Conservation (phyloP, 2,888 invertebrate species). For the Lobophora halterata region DNA sequence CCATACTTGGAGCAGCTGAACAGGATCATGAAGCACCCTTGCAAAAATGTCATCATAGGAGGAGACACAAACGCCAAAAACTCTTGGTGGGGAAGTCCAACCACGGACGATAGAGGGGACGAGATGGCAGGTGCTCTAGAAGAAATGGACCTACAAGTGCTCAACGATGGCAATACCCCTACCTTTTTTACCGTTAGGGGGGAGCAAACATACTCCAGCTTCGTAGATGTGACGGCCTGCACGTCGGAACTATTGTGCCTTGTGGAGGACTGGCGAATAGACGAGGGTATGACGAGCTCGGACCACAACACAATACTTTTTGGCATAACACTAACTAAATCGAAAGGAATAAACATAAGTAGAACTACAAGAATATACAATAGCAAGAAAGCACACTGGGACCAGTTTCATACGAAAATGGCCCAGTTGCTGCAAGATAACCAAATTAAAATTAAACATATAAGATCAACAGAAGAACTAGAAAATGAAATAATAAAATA, state of each 20-base stretch:
- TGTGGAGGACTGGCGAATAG: constrained; percentile 20
- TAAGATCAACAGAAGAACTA: neutral
- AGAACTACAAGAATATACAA: constrained; percentile 23
- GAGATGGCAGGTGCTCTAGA: constrained; percentile 5
- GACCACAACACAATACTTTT: constrained; percentile 27
- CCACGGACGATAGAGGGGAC: constrained; percentile 11
- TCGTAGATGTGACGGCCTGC: constrained; percentile 32
- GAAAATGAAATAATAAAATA: constrained; percentile 1
- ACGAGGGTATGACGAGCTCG: constrained; percentile 19
- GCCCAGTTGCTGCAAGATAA: neutral
- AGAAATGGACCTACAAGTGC: constrained; percentile 22
- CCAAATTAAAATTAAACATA: neutral
- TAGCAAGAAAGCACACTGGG: constrained; percentile 29
- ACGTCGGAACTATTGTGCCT: constrained; percentile 8
- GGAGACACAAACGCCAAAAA: no score
- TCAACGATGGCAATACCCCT: constrained; percentile 30
- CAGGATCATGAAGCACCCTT: no score
- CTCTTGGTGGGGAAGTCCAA: neutral
- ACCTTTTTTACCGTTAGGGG: constrained; percentile 32
- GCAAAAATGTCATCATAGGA: no score
- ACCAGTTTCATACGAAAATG: constrained; percentile 25
- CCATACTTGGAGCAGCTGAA: no score
- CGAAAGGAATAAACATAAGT: constrained; percentile 1
- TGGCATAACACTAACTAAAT: constrained; percentile 10
- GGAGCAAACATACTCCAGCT: constrained; percentile 11